phyloP scores from a whole-genome alignment of 2,797 vertebrate genomes.

The Gallinago solitaria region DNA sequence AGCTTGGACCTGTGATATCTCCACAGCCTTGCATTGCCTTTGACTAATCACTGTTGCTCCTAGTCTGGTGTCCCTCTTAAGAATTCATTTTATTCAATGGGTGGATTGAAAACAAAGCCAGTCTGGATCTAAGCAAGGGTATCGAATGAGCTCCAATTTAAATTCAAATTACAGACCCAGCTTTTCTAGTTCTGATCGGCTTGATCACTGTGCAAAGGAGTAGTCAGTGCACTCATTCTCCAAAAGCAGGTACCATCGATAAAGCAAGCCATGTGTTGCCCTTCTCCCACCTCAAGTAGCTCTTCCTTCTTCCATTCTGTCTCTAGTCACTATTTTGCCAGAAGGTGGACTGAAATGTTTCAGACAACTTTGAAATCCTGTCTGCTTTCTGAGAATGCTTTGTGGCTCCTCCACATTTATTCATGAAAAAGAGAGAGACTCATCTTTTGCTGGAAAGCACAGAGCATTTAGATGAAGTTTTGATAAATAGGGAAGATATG shows the following conservation, averaged over 20 bases:
- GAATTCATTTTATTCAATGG: background rate
- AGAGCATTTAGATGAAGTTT: background rate
- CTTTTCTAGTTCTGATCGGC: background rate
- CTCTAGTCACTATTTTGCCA: background rate
- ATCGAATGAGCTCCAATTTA: background rate
- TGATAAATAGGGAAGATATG: background rate
- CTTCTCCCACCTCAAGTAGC: fast-evolving
- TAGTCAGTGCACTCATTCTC: background rate
- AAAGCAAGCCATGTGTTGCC: fast-evolving
- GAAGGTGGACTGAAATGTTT: background rate
- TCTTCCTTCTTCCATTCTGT: background rate
- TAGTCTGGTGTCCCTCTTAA: background rate
- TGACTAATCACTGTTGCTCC: background rate
- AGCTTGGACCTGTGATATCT: background rate
- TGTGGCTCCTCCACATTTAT: background rate
- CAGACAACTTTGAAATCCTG: background rate
- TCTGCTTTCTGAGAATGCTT: background rate
- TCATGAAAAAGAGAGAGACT: background rate
- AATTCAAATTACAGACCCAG: background rate
- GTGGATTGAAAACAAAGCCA: background rate
- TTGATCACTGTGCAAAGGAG: background rate
- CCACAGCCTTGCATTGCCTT: background rate
- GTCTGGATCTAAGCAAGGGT: background rate
- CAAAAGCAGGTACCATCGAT: background rate
- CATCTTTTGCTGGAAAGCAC: background rate